These are phyloP conservation scores for Drosophila dunni DNA, from an alignment of 1,140 invertebrate species.

Conservation along the genomic window DNA sequence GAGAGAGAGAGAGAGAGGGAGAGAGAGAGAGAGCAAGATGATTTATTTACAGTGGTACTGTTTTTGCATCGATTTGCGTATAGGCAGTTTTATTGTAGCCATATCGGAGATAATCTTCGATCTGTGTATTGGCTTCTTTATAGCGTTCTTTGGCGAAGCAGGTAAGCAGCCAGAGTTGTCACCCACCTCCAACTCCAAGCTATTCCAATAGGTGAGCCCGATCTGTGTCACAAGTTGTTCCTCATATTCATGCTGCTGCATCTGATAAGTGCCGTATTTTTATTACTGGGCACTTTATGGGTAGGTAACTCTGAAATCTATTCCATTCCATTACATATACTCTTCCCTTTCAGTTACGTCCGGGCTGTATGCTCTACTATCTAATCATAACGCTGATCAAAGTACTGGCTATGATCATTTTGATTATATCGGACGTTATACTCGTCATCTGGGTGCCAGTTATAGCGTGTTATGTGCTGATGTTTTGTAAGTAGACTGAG, in stretches of 20 bases:
- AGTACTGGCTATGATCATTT: slow-evolving; percentile 45
- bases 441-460: slow-evolving; percentile 46
- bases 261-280: slow-evolving; percentile 17
- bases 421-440: slow-evolving; percentile 55
- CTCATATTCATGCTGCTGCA: slow-evolving; percentile 53
- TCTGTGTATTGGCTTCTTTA: slow-evolving; percentile 13
- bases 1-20: too few relatives aligned
- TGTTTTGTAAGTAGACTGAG: slow-evolving; percentile 47
- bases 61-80: slow-evolving; percentile 59
- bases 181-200: too few relatives aligned
- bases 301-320: slow-evolving; percentile 17
- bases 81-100: slow-evolving; percentile 41
- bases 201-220: slow-evolving; percentile 40
- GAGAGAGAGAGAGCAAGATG: slow-evolving; percentile 37
- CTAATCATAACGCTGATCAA: slow-evolving; percentile 38
- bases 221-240: slow-evolving; percentile 50
- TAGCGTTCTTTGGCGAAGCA: slow-evolving; percentile 52
- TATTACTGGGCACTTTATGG: slow-evolving; percentile 42
- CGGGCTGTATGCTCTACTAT: slow-evolving; percentile 56
- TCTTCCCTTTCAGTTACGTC: slow-evolving; percentile 42
- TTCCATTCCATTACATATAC: too few relatives aligned
- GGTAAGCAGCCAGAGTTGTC: slow-evolving; percentile 31
- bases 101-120: slow-evolving; percentile 41
- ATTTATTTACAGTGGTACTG: slow-evolving; percentile 64
- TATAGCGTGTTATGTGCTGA: slow-evolving; percentile 21